A percentile compares a stretch with the other conserved stretches of the same genome.
phyloP scores from a whole-genome alignment of 2,797 vertebrate species.

The Sebastes wilsoni region DNA sequence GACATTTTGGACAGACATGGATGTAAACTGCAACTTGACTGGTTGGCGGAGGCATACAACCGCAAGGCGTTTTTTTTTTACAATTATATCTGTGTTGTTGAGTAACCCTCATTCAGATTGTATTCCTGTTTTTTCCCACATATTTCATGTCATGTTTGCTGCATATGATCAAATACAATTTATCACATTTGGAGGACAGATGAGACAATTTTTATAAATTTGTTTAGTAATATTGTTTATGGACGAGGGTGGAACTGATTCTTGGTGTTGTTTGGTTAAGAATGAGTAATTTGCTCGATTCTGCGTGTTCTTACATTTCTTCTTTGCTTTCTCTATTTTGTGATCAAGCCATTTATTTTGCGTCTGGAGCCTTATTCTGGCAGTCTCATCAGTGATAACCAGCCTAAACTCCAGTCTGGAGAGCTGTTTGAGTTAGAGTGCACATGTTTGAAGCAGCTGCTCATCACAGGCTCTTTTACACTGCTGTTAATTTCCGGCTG shows the following conservation, averaged over 20 bases:
- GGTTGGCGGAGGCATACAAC: too few relatives aligned
- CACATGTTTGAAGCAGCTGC: not conserved
- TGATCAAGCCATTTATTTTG: not conserved
- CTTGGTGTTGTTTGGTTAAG: not conserved
- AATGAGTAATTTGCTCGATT: not conserved
- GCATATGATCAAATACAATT: not conserved
- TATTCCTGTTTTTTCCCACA: not conserved
- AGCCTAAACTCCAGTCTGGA: not conserved
- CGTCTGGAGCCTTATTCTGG: not conserved
- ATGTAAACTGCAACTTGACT: too few relatives aligned
- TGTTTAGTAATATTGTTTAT: not conserved
- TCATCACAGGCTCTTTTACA: not conserved
- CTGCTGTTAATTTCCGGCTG: not conserved
- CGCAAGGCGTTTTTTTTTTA: too few relatives aligned
- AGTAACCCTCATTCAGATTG: not conserved
- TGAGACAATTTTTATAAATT: not conserved
- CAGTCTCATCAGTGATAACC: not conserved
- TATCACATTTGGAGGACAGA: not conserved
- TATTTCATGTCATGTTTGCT: not conserved
- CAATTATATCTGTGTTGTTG: not conserved
- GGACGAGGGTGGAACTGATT: not conserved
- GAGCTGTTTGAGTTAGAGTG: not conserved
- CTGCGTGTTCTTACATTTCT: not conserved
- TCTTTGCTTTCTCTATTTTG: not conserved
- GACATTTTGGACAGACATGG: too few relatives aligned